These are phyloP conservation scores for Onychomys arenicola DNA, from an alignment of 2,797 vertebrate species.

Conservation along the genomic window DNA sequence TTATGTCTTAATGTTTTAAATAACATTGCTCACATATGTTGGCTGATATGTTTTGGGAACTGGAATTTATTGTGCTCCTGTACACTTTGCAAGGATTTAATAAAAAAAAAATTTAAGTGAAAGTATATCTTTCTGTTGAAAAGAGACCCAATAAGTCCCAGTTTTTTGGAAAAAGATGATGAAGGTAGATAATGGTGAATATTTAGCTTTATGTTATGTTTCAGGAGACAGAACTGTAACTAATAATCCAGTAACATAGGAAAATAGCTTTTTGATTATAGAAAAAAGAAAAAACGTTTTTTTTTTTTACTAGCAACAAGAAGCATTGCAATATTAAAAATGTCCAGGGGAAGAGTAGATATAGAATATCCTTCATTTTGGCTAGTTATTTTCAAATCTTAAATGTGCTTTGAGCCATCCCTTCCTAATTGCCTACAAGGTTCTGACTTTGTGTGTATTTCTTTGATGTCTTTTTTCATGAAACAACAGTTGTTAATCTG, in stretches of 20 bases:
- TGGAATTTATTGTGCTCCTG: constrained; percentile 6
- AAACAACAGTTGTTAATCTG: constrained; percentile 7
- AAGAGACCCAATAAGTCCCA: constrained; percentile 4
- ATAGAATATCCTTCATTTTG: constrained; percentile 27
- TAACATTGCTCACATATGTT: not conserved
- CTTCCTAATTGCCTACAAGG: not conserved
- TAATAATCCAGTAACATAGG: not conserved
- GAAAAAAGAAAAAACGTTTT: not conserved
- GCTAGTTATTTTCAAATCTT: constrained; percentile 45
- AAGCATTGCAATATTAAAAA: not conserved
- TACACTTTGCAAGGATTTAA: constrained; percentile 22
- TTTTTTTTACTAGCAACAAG: not conserved
- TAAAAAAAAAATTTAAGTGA: constrained; percentile 45
- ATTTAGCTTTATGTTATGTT: constrained; percentile 23
- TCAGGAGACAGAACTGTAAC: not conserved
- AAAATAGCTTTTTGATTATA: constrained; percentile 40
- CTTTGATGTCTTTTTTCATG: not conserved
- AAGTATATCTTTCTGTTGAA: constrained; percentile 19
- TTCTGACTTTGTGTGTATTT: constrained; percentile 18
- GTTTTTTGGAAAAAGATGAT: constrained; percentile 51
- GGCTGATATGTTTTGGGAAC: constrained; percentile 43
- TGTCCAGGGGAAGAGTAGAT: constrained; percentile 19
- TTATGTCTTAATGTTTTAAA: constrained; percentile 53
- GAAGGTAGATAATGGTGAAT: not conserved
- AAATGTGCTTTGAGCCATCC: not conserved